Evolutionary conservation across 2,797 vertebrate species (phyloP), one percentile per base, ranked within the genome.

Genomic region (Craterocephalus amniculus): DNA sequence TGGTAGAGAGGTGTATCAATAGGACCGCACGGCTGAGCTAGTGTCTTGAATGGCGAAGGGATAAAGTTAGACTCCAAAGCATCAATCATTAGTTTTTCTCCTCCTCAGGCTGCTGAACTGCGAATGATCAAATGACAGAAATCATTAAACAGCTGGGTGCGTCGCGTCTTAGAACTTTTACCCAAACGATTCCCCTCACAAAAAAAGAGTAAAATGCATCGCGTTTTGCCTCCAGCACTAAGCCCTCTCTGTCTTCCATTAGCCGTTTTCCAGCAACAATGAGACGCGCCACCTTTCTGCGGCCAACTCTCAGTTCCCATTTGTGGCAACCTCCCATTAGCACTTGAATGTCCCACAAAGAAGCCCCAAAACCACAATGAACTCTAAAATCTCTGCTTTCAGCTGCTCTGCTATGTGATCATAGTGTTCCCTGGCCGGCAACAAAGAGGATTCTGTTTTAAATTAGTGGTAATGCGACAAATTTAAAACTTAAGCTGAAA

Each of bases 1-100:
- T 73, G 80, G 74, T 81, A 77, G 38, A 24, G 69, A 81, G 71
- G 67, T 78, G 67, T 31, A 72, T 84, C 64, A 62, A 52, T 43
- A 36, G 2, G n/a, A 75, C 76, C 78, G 56, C 76, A 72, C 67
- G 80, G 62, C 74, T n/a, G 58, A 79, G 70, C 56, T 16, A 32
- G n/a, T 67, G 63, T 11, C 54, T 78, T 40, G 67, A 83, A 80
- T 48, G 36, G 56, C 40, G 40, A 52, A 52, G 63, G 59, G 63
- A 76, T 72, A 29, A 68, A 62, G 43, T 32, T 49, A 20, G 34
- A 49, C 6, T 8, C 14, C 0, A 14, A 22, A 34, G 54, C 24
- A 74, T 58, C 12, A 18, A 54, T 64, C 51, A 49, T 40, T 29
- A n/a, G 29, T 55, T 31, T 20, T 20, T 43, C 29, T 66, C 20